These are phyloP conservation scores for Leptestheria dahalacensis DNA, from an alignment of 1,140 invertebrate species.

Conservation along the genomic window DNA sequence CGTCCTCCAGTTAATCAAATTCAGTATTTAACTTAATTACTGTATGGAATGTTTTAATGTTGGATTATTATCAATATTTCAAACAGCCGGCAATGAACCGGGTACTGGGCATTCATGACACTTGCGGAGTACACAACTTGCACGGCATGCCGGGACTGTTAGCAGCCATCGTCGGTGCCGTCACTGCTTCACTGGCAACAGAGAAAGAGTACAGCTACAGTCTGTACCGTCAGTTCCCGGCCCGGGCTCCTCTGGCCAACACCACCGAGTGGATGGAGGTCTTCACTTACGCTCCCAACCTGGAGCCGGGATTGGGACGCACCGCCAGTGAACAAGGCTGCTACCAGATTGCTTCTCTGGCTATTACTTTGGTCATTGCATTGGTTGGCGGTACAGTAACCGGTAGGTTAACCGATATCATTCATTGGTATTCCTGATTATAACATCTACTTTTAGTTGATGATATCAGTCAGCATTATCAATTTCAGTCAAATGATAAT, in stretches of 20 bases:
- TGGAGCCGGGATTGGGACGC: slow-evolving; percentile 38
- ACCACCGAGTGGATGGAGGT: slow-evolving; percentile 24
- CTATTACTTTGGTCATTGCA: slow-evolving; percentile 50
- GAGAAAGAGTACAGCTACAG: slow-evolving; percentile 33
- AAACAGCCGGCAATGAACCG: slow-evolving; percentile 52
- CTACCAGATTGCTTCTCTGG: slow-evolving; percentile 58
- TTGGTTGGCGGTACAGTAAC: slow-evolving; percentile 59
- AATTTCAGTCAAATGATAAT: too few species aligned
- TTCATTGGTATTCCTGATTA: too few species aligned
- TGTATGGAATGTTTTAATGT: too few species aligned
- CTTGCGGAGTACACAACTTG: slow-evolving; percentile 89
- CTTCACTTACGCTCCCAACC: slow-evolving; percentile 18
- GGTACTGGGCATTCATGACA: slow-evolving; percentile 64
- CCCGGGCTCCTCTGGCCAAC: slow-evolving; percentile 30
- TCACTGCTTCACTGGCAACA: slow-evolving; percentile 57
- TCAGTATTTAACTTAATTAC: neutral
- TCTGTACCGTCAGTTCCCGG: slow-evolving; percentile 36
- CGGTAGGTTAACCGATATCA: too few species aligned
- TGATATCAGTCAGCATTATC: too few species aligned
- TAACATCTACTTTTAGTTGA: too few species aligned
- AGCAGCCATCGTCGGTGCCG: slow-evolving; percentile 57
- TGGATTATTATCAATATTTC: too few species aligned
- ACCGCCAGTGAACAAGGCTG: slow-evolving; percentile 52
- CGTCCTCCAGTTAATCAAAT: neutral
- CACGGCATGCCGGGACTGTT: slow-evolving; percentile 88